Evolutionary conservation across 2,888 invertebrate genomes (phyloP), one percentile per base, ranked within the genome.

Genomic region (Agrilus biguttatus): DNA sequence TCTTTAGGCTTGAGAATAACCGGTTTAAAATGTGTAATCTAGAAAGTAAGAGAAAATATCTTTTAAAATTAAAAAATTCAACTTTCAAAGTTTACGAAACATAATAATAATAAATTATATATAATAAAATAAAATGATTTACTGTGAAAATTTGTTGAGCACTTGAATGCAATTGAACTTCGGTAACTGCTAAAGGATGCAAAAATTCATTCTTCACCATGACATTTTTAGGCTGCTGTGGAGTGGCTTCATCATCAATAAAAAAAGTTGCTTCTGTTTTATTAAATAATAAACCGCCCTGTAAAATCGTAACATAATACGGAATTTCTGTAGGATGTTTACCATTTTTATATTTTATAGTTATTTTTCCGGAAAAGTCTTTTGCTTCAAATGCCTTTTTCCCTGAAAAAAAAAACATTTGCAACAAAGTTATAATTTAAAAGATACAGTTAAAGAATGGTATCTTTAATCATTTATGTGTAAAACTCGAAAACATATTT

Each of bases 131-230:
- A 36, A 32, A 21, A 32, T 32, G 32, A 51, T 50, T 65, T 65
- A 80, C 78, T 61, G 71, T 68, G 68, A 82, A 80, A 60, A 73
- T 71, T 46, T 69, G 64, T 49, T 69, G 67, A 40, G 76, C 75
- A 45, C 78, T 77, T 14, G 68, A 59, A 6, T 77, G 72, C 51
- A 87, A 64, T 8, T 78, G 74, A 36, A 83, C 72, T 61, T 85
- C 83, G 47, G 78, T 77, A 48, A 90, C 69, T 46, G 79, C 79
- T 45, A 90, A 62, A 8, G 86, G 78, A 52, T 78, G 72, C 55
- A 77, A 73, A 62, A 84, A 87, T 53, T 75, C 75, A 65, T 89
- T 90, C 42, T 76, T 75, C 46, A 86, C 70, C 45, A 55, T 54
- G 38, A 66, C 57, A 52, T 72, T 69, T 46, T 81, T 69, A 48